Evolutionary conservation across 2,797 vertebrate species (phyloP), one percentile per base, ranked within the genome.

Genomic region (Sebastiscus tertius): DNA sequence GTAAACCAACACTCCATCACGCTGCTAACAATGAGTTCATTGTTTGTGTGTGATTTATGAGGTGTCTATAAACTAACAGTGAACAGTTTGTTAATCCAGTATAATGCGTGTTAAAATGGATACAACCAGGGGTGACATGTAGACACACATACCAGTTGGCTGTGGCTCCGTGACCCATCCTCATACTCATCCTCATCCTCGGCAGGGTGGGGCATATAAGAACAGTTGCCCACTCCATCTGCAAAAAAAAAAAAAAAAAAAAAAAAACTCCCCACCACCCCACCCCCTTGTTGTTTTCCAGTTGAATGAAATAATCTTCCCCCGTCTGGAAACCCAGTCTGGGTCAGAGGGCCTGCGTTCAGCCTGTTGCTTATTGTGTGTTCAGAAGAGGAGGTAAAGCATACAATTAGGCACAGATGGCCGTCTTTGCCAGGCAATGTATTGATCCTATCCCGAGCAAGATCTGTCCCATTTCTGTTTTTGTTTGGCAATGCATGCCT

Each of bases 331-430:
- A 93, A 92, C 86, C 94, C 92, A 95, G 96, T 95, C 95, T 96
- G 94, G 96, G 95, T 96, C 95, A 96, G 89, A 95, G 94, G 94
- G 93, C 93, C 95, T 94, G 92, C 89, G 92, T 88, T 95, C 94
- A 95, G 95, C 95, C 95, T 96, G 96, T 96, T 96, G 95, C 96
- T 95, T 95, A 95, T 96, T 96, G 95, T 96, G 93, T 91, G 88
- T 90, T 94, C 91, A 94, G 94, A 92, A 92, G 94, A 94, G 93
- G 93, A 94, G 93, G 91, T 88, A 94, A 92, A 93, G 91, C 91
- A 93, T 85, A 95, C 95, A 95, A 96, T 96, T 96, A 95, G 91
- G 94, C 95, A 96, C 96, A 96, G 96, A 96, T 96, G 96, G 95
- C 93, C 92, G 92, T 95, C 94, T 94, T 92, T 94, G 93, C 93